Evolutionary conservation across 2,797 vertebrate species (phyloP).

Genomic region (Myioborus miniatus): DNA sequence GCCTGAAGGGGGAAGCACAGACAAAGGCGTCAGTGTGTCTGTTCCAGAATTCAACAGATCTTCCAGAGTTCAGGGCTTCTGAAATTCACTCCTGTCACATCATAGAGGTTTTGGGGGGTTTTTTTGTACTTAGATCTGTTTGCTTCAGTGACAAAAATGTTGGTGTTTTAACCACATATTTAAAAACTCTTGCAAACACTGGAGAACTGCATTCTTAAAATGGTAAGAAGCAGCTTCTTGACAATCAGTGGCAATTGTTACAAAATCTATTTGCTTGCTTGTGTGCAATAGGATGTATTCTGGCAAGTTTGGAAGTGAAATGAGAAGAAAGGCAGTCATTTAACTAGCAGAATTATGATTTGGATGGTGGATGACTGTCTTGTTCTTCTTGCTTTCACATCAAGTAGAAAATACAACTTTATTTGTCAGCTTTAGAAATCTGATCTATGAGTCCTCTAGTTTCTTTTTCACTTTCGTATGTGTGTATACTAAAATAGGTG

Average conservation of each 20-base stretch:
- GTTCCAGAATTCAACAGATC: not conserved
- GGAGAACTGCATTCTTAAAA: not conserved
- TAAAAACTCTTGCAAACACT: not conserved
- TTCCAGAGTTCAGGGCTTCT: not conserved
- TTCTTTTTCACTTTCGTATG: not conserved
- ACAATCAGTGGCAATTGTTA: not conserved
- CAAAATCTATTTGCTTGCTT: not conserved
- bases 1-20: not conserved
- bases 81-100: not conserved
- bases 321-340: not conserved
- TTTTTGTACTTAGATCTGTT: not conserved
- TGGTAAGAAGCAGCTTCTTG: not conserved
- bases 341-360: not conserved
- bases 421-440: not conserved
- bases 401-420: not conserved
- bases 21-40: not conserved
- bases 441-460: not conserved
- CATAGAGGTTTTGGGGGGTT: not conserved
- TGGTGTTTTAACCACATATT: not conserved
- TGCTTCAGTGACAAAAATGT: not conserved
- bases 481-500: not conserved
- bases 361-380: not conserved
- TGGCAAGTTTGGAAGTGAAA: not conserved
- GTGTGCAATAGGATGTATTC: not conserved
- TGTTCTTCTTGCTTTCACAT: not conserved